Conservation (phyloP, 2,797 vertebrate genomes). For the Gorsachius magnificus region DNA sequence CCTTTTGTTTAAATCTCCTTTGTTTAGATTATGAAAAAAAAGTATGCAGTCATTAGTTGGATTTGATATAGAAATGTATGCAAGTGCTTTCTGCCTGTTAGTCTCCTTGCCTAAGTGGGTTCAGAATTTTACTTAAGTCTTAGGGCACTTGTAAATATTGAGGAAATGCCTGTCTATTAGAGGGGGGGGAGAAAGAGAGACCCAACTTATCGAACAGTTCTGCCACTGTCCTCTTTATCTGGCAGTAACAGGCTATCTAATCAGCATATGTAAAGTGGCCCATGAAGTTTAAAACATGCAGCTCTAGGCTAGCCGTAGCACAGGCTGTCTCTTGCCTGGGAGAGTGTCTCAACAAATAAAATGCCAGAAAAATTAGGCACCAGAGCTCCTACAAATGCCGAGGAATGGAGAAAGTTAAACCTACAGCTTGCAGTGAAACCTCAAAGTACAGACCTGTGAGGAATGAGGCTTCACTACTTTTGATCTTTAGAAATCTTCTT, state of each 20-base stretch:
- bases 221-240: not conserved
- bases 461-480: not conserved
- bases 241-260: not conserved
- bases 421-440: not conserved
- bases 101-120: not conserved
- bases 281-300: not conserved
- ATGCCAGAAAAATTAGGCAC: not conserved
- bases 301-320: not conserved
- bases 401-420: not conserved
- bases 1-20: not conserved
- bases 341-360: not conserved
- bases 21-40: not conserved
- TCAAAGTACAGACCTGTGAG: not conserved
- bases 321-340: not conserved
- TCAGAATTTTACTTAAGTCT: not conserved
- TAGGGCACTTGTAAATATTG: not conserved
- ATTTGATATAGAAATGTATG: not conserved
- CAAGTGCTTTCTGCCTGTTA: not conserved
- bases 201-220: not conserved
- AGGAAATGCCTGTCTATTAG: not conserved
- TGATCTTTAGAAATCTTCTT: not conserved
- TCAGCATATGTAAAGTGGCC: not conserved
- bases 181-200: not conserved
- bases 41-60: not conserved
- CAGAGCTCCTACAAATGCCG: not conserved